These are phyloP conservation scores for Sternotherus odoratus DNA, from an alignment of 2,797 vertebrate species.

Conservation along the genomic window DNA sequence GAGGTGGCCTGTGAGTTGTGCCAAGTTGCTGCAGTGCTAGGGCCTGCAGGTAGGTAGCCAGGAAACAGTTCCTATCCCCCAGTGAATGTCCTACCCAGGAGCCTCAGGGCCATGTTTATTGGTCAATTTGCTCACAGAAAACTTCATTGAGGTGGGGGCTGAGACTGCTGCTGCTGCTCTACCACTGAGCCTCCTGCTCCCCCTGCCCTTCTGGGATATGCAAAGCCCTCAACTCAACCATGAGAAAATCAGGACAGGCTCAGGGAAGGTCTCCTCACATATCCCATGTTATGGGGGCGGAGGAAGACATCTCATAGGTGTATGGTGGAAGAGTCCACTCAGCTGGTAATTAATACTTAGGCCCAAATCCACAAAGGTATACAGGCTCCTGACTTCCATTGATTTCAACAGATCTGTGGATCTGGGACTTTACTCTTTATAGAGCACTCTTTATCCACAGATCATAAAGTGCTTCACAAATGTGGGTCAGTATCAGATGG, in stretches of 20 bases:
- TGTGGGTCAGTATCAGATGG: not conserved
- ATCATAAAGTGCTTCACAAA: not conserved
- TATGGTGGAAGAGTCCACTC: not conserved
- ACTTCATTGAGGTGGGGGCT: not conserved
- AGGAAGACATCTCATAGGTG: not conserved
- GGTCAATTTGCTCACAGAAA: not conserved
- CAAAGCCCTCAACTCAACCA: not conserved
- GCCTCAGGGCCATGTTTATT: not conserved
- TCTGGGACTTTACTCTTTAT: not conserved
- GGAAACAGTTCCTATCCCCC: not conserved
- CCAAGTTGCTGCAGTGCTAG: not conserved
- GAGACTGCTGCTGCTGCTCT: not conserved
- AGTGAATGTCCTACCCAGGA: not conserved
- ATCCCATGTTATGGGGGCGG: not conserved
- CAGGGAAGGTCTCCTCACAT: not conserved
- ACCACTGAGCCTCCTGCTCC: not conserved
- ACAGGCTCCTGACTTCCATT: not conserved
- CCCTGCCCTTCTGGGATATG: not conserved
- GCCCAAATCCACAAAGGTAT: not conserved
- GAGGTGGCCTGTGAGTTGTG: not conserved
- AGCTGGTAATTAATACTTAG: not conserved
- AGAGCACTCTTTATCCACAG: not conserved
- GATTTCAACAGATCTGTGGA: not conserved
- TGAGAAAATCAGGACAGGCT: not conserved
- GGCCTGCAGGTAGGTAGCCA: not conserved